Evolutionary conservation across 2,113 vertebrate species (phyloP), one percentile per base, ranked within the genome.

Genomic region (Chitala chitala): DNA sequence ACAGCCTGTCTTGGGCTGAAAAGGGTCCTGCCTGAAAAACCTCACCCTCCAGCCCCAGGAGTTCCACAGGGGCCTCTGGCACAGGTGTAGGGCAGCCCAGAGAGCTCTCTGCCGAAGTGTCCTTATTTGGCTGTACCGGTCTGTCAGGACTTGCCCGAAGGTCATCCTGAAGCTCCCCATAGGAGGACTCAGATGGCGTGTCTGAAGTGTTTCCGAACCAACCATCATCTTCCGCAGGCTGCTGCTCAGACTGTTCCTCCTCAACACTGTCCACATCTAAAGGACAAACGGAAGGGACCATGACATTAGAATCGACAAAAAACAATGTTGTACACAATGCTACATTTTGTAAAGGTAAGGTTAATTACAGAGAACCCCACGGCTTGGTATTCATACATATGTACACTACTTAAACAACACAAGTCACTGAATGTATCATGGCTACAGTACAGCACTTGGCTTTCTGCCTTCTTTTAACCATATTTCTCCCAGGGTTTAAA

Each of bases 191-290:
- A 0, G 96, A 99, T 50, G 94, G 96, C 0, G 95, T 96, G 90
- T 96, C 95, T 0, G 96, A 96, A 69, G 94, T 92, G 80, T 95
- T 97, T 80, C 93, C 95, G 88, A 94, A 99, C 97, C 97, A 99
- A 84, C 84, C 89, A 55, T 98, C 97, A 78, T 98, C 96, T 82
- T 96, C 95, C 78, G 91, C 95, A 81, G 93, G 89, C 71, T 92
- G 92, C 54, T 88, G 87, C 82, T 94, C 93, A 51, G 87, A 89
- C 84, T 93, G 93, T 78, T 88, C 92, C 81, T 97, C 97, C 78
- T 96, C 95, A 75, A 92, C 93, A 80, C 92, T 92, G 87, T 93
- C 92, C 90, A 93, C 90, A 96, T 99, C 97, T 99, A 85, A 71
- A 64, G 73, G 78, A 80, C 71, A 85, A 33, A 36, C 79, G 83